These are phyloP conservation scores for Epinephelus awoara DNA, from an alignment of 2,797 vertebrate genomes.

Conservation along the genomic window DNA sequence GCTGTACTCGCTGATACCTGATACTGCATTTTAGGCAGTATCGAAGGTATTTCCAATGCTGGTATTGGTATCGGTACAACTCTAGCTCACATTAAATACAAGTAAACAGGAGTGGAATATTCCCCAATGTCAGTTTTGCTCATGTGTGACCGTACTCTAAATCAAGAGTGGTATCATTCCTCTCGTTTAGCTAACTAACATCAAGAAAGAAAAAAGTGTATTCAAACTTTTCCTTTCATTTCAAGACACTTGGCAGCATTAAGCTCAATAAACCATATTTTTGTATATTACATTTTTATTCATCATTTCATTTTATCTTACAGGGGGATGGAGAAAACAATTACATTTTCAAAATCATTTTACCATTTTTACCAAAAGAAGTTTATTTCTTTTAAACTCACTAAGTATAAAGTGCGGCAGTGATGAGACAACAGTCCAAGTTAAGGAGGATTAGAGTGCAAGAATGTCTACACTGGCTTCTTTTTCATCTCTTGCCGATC, in stretches of 20 bases:
- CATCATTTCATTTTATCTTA: slow-evolving; percentile 50
- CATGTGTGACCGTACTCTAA: no score
- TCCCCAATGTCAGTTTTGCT: no score
- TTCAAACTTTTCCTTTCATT: not conserved
- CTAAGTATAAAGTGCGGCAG: slow-evolving; percentile 83
- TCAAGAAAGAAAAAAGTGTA: not conserved
- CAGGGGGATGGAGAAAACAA: slow-evolving; percentile 38
- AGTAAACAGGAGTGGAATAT: no score
- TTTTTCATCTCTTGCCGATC: slow-evolving; percentile 15
- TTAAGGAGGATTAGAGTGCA: slow-evolving; percentile 63
- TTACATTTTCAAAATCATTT: slow-evolving; percentile 54
- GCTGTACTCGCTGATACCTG: no score
- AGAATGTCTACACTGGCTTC: slow-evolving; percentile 35
- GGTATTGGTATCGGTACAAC: no score
- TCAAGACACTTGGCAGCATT: not conserved
- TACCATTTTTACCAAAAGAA: slow-evolving; percentile 33
- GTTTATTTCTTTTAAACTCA: slow-evolving; percentile 24
- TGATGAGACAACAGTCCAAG: slow-evolving; percentile 72
- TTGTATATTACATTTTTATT: slow-evolving; percentile 25
- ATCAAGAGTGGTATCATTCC: no score
- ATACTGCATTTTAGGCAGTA: no score
- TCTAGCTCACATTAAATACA: no score
- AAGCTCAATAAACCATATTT: not conserved
- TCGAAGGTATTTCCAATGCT: no score
- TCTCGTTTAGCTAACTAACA: no score